These are phyloP conservation scores for Benitochromis conjunctus DNA, from an alignment of 2,113 vertebrate genomes.

Conservation along the genomic window DNA sequence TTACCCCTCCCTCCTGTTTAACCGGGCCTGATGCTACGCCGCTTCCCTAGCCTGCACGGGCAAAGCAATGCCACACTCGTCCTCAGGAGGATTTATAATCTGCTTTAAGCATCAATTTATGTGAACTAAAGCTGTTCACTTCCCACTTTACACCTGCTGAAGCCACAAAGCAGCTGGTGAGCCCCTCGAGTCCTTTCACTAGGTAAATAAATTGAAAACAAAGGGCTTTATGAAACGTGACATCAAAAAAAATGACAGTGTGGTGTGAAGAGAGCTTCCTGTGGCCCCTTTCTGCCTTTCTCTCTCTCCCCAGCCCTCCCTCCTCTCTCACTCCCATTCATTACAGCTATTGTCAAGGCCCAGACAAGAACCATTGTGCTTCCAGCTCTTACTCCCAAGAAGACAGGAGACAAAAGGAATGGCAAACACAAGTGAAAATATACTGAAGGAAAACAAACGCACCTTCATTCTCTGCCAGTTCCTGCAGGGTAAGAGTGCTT, in stretches of 20 bases:
- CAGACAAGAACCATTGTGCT: slow-evolving; percentile 67
- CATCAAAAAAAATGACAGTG: slow-evolving; percentile 37
- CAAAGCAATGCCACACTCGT: slow-evolving; percentile 9
- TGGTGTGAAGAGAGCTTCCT: slow-evolving; percentile 20
- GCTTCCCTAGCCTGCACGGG: neutral
- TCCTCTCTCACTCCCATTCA: slow-evolving; percentile 43
- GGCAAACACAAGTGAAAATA: slow-evolving; percentile 10
- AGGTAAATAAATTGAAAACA: slow-evolving; percentile 9
- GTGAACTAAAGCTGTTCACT: neutral
- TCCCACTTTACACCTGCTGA: slow-evolving; percentile 18
- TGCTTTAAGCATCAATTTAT: neutral
- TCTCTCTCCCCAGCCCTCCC: neutral
- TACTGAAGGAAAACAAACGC: neutral
- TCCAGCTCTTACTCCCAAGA: slow-evolving; percentile 42
- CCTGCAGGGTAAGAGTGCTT: neutral
- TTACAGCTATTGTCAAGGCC: slow-evolving; percentile 54
- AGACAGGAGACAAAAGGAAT: slow-evolving; percentile 20
- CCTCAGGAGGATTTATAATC: neutral
- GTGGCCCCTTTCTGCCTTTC: neutral
- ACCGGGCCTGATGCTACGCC: neutral
- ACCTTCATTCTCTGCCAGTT: neutral
- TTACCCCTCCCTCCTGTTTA: slow-evolving; percentile 21
- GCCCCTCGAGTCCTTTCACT: neutral
- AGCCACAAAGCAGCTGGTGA: neutral
- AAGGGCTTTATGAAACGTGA: slow-evolving; percentile 17